phyloP scores from a whole-genome alignment of 2,113 vertebrate genomes.

The Callipepla squamata region DNA sequence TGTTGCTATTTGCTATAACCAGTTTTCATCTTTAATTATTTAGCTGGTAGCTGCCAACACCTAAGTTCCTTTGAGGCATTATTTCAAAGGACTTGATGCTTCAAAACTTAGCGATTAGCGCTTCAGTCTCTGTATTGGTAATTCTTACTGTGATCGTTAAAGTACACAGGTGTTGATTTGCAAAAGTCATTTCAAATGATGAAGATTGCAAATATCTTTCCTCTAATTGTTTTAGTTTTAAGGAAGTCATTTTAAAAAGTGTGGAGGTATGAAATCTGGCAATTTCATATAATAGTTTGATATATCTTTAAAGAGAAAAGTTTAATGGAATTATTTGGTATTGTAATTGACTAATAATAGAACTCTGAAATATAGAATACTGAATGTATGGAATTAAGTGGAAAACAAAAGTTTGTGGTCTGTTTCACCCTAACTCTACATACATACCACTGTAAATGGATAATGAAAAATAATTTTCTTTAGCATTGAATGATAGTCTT shows the following conservation, averaged over 20 bases:
- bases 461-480: not conserved
- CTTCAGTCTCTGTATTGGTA: not conserved
- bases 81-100: not conserved
- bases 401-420: not conserved
- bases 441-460: rapidly evolving
- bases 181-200: not conserved
- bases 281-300: not conserved
- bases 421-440: not conserved
- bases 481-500: not conserved
- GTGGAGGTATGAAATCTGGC: not conserved
- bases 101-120: not conserved
- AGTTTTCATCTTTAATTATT: not conserved
- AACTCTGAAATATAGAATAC: not conserved
- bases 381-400: not conserved
- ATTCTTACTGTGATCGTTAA: not conserved
- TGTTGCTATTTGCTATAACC: not conserved
- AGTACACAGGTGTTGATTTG: not conserved
- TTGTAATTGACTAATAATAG: not conserved
- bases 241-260: not conserved
- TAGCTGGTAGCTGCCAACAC: not conserved
- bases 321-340: not conserved
- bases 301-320: not conserved
- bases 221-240: not conserved
- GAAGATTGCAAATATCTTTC: rapidly evolving
- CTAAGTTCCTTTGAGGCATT: not conserved